Evolutionary conservation across 2,888 invertebrate species (phyloP).

Genomic region (Drosophila anomalata): DNA sequence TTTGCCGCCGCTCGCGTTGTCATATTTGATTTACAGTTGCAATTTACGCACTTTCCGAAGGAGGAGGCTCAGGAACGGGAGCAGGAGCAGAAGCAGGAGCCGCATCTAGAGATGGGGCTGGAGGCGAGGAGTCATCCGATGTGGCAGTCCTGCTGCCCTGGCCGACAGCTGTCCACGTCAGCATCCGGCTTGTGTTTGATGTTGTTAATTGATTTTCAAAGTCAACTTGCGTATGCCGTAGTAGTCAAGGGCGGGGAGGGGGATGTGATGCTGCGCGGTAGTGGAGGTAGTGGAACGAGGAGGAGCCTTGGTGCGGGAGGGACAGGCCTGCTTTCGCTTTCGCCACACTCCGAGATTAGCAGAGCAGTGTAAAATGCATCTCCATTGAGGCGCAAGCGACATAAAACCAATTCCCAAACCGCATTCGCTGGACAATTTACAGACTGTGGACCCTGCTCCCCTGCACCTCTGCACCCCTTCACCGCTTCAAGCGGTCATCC

Average conservation of each 20-base stretch:
- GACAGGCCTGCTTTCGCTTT: constrained; percentile 33
- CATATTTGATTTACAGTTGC: constrained; percentile 80
- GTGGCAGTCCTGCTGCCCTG: constrained; percentile 13
- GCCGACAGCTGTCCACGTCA: constrained; percentile 72
- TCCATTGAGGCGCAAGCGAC: constrained; percentile 77
- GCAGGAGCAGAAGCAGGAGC: not conserved
- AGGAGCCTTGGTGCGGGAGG: not conserved
- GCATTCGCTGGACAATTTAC: constrained; percentile 50
- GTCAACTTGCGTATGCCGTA: constrained; percentile 69
- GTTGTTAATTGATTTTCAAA: constrained; percentile 84
- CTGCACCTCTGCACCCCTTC: too few species aligned
- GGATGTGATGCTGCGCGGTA: not conserved
- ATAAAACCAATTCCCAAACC: constrained; percentile 73
- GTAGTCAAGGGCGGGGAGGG: not conserved
- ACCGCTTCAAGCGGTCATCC: not conserved
- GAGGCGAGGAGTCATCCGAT: constrained; percentile 18
- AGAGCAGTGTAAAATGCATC: constrained; percentile 73
- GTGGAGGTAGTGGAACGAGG: not conserved
- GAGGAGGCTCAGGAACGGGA: constrained; percentile 5
- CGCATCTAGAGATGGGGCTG: constrained; percentile 3
- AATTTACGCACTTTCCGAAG: constrained; percentile 72
- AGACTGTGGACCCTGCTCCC: constrained; percentile 21
- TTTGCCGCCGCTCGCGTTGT: constrained; percentile 71
- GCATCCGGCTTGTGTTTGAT: constrained; percentile 81
- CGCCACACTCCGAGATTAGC: constrained; percentile 70